phyloP scores from a whole-genome alignment of 92 coral and sea anemone genomes.

The Micromussa lordhowensis region DNA sequence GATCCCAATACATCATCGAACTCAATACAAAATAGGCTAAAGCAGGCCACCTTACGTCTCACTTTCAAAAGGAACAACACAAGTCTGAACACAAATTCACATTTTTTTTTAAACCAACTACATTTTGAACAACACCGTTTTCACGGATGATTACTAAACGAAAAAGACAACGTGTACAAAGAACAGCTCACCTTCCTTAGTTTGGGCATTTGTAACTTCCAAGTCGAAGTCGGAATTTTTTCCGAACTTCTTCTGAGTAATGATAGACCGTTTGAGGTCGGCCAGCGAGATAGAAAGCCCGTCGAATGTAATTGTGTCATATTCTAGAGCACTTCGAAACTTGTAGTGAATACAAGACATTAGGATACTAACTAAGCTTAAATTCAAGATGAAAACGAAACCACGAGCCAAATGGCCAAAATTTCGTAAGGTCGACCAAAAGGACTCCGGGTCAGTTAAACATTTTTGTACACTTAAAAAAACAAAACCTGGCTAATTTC shows the following conservation, averaged over 20 bases:
- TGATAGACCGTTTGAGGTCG: constrained; percentile 92
- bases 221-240: constrained; percentile 92
- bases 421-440: not conserved
- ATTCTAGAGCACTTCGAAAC: constrained; percentile 96
- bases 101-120: not conserved
- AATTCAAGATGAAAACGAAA: not conserved
- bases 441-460: not conserved
- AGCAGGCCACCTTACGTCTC: not conserved
- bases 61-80: not conserved
- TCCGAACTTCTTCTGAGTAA: constrained; percentile 94
- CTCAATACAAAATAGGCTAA: not conserved
- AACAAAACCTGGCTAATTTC: not conserved
- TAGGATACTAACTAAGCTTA: not conserved
- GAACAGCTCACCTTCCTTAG: constrained; percentile 84
- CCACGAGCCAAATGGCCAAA: constrained; percentile 1
- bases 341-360: constrained; percentile 99
- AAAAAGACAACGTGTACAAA: not conserved
- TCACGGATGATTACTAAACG: not conserved
- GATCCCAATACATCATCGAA: no score
- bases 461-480: constrained; percentile 1
- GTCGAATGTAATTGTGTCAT: constrained; percentile 96
- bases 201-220: constrained; percentile 98
- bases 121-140: not conserved
- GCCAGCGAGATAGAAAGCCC: constrained; percentile 96
- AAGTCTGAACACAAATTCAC: not conserved